phyloP scores from a whole-genome alignment of 2,888 invertebrate genomes.

The Halictus ligatus region DNA sequence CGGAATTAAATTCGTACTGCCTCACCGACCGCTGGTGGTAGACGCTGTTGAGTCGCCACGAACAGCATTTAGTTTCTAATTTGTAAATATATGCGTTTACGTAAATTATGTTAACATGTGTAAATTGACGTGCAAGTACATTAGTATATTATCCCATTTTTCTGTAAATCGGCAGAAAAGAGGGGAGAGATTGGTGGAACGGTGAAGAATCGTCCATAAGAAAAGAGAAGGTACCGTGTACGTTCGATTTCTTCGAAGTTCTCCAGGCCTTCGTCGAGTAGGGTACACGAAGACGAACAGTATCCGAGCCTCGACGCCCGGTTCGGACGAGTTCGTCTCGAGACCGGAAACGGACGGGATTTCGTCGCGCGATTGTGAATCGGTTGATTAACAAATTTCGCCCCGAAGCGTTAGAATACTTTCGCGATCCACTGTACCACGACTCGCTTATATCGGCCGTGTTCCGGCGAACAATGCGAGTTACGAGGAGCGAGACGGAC shows the following conservation, averaged over 20 bases:
- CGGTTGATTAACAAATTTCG: neutral
- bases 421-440: slow-evolving; percentile 46
- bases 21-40: neutral
- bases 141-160: neutral
- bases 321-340: neutral
- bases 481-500: slow-evolving; percentile 54
- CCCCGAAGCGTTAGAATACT: slow-evolving; percentile 36
- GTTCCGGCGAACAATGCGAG: slow-evolving; percentile 59
- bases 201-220: neutral
- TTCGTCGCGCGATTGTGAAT: neutral
- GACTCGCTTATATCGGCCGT: slow-evolving; percentile 47
- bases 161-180: neutral
- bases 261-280: neutral
- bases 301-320: neutral
- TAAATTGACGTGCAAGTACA: neutral
- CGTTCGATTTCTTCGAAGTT: neutral
- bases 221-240: neutral
- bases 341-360: neutral
- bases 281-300: neutral
- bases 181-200: neutral
- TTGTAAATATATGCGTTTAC: neutral
- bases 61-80: neutral
- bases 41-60: neutral
- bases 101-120: slow-evolving; percentile 4
- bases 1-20: neutral